phyloP scores from a whole-genome alignment of 2,888 invertebrate genomes.

The Aplocera efformata region DNA sequence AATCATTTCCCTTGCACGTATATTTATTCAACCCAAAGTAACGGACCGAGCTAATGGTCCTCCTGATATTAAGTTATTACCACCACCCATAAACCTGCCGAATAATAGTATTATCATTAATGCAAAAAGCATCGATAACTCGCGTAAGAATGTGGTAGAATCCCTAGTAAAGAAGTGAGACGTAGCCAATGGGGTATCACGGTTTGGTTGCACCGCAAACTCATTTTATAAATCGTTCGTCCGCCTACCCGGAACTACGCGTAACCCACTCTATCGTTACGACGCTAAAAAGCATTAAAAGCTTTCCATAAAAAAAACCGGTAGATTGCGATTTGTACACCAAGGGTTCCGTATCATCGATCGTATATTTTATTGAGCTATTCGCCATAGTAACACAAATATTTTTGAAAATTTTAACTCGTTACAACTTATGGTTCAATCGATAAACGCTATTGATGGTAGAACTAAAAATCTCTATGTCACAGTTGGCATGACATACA shows the following conservation, averaged over 20 bases:
- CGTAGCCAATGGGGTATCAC: constrained; percentile 79
- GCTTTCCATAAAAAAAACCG: constrained; percentile 25
- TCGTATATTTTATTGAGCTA: too few relatives aligned
- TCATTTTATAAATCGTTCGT: constrained; percentile 78
- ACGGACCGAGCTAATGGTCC: too few relatives aligned
- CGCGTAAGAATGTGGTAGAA: constrained; percentile 11
- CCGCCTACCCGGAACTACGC: constrained; percentile 74
- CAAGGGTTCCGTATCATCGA: constrained; percentile 10
- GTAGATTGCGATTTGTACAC: not conserved
- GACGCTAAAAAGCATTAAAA: constrained; percentile 37
- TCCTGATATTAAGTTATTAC: too few relatives aligned
- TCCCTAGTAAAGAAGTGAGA: constrained; percentile 74
- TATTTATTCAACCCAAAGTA: too few relatives aligned
- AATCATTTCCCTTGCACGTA: too few relatives aligned
- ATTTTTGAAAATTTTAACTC: too few relatives aligned
- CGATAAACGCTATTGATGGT: too few relatives aligned
- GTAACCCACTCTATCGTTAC: constrained; percentile 60
- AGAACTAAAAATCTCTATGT: too few relatives aligned
- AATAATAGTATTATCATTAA: constrained; percentile 29
- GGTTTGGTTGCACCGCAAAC: constrained; percentile 79
- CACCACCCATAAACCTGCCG: too few relatives aligned
- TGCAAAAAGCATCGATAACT: constrained; percentile 4
- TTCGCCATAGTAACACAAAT: too few relatives aligned
- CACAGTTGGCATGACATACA: too few relatives aligned
- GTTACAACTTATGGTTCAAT: too few relatives aligned